phyloP scores from a whole-genome alignment of 2,888 invertebrate species.

The Lycaena phlaeas region DNA sequence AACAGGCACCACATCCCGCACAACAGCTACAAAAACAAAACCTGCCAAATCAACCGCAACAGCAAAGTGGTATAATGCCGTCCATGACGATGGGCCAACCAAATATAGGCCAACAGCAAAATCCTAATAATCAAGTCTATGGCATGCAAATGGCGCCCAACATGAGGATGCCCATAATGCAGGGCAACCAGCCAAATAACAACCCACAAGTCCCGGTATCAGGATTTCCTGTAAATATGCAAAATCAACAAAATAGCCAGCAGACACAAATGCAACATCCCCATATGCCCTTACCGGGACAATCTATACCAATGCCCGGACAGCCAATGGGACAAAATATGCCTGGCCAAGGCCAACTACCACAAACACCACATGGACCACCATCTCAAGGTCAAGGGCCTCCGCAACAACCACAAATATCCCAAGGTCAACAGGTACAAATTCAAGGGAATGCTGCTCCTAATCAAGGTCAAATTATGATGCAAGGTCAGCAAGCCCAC shows the following conservation, averaged over 20 bases:
- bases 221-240: conserved; percentile 42
- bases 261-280: conserved; percentile 36
- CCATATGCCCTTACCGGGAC: conserved; percentile 35
- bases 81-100: conserved; percentile 42
- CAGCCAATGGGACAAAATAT: conserved; percentile 31
- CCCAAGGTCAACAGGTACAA: conserved; percentile 32
- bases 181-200: conserved; percentile 36
- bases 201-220: conserved; percentile 41
- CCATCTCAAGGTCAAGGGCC: conserved; percentile 27
- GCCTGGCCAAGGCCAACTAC: conserved; percentile 32
- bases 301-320: conserved; percentile 34
- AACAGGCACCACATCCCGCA: conserved; percentile 32
- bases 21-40: conserved; percentile 37
- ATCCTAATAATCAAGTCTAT: conserved; percentile 43
- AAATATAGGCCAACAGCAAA: conserved; percentile 38
- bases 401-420: conserved; percentile 24
- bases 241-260: conserved; percentile 37
- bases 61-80: conserved; percentile 30
- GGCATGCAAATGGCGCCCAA: conserved; percentile 51
- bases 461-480: conserved; percentile 34
- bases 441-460: conserved; percentile 32
- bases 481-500: conserved; percentile 30
- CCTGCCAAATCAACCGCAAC: conserved; percentile 41
- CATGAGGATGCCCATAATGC: conserved; percentile 55
- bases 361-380: conserved; percentile 23